A percentile compares a stretch with the other conserved stretches of the same genome.
These are phyloP conservation scores for Asarcornis scutulata DNA, from an alignment of 2,113 vertebrate species.

Conservation along the genomic window DNA sequence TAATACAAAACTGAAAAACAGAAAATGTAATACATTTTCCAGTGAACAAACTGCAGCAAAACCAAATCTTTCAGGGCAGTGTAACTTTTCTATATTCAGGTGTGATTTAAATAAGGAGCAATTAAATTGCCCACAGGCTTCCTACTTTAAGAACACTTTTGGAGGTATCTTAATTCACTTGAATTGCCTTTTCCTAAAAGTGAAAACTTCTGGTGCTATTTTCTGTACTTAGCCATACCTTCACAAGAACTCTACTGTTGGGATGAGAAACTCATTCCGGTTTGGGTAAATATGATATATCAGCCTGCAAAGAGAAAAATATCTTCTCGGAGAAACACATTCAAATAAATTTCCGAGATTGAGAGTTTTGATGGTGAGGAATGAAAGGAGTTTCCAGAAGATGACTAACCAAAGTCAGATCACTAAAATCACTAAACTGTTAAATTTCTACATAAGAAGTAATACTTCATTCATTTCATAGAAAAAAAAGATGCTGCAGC, in stretches of 20 bases:
- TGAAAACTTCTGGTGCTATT: slow-evolving; percentile 46
- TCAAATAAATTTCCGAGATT: neutral
- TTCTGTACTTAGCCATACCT: neutral
- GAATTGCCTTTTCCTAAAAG: neutral
- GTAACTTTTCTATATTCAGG: neutral
- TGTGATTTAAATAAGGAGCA: slow-evolving; percentile 1
- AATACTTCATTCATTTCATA: neutral
- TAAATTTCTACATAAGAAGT: neutral
- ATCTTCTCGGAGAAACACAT: neutral
- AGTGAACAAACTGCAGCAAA: neutral
- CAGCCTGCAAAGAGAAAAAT: neutral
- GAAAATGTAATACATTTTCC: neutral
- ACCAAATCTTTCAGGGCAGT: neutral
- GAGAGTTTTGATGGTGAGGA: neutral
- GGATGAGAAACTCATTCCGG: slow-evolving; percentile 13
- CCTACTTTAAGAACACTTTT: slow-evolving; percentile 7
- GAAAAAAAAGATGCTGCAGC: neutral
- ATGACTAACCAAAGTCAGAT: neutral
- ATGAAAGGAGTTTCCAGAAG: neutral
- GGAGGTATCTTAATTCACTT: slow-evolving; percentile 32
- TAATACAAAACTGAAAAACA: neutral
- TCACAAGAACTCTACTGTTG: neutral
- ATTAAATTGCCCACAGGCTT: slow-evolving; percentile 22
- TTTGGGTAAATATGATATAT: neutral
- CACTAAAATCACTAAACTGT: neutral